Evolutionary conservation across 2,113 vertebrate species (phyloP), one percentile per base, ranked within the genome.

Genomic region (Gorilla gorilla): DNA sequence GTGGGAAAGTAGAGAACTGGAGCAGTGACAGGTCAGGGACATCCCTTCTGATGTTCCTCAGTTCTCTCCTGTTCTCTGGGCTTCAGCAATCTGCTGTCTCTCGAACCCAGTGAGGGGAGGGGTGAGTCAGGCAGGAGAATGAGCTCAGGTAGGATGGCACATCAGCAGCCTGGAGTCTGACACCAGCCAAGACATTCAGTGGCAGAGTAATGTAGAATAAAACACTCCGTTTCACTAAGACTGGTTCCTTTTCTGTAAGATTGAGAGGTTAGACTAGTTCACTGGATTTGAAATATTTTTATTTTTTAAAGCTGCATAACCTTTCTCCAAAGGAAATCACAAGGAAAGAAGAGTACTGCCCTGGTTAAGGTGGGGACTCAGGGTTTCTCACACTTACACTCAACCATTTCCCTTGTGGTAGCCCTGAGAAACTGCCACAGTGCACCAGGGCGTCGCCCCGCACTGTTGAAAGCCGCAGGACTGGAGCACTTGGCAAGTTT

Each of bases 271-370:
- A 43, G 25, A 68, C 25, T 66, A 48, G 23, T 82, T 66, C 72
- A 27, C 27, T 25, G 8, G 22, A 91, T 18, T 72, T 78, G 48
- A 83, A 50, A 32, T 76, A 0, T 38, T 93, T 87, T 90, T 61
- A 1, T 89, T 84, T 75, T 73, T 96, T n/a, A 76, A 96, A 95
- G 68, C 55, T 70, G 27, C 22, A 25, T 83, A 75, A 73, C 16
- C 40, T 88, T 92, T 88, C 64, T 38, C 8, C 73, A 83, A 80
- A 84, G 92, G 73, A 97, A 86, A 83, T 86, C 25, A 23, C 17
- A 68, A 92, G 78, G 87, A 11, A 50, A 89, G 43, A 93, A 78
- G 66, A 68, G 59, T 32, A 30, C 22, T 45, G 11, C 16, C 27
- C 48, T 88, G 43, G 20, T 40, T 66, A 61, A 45, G 81, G 66